phyloP scores from a whole-genome alignment of 2,888 invertebrate species.

The Tipula confusa region DNA sequence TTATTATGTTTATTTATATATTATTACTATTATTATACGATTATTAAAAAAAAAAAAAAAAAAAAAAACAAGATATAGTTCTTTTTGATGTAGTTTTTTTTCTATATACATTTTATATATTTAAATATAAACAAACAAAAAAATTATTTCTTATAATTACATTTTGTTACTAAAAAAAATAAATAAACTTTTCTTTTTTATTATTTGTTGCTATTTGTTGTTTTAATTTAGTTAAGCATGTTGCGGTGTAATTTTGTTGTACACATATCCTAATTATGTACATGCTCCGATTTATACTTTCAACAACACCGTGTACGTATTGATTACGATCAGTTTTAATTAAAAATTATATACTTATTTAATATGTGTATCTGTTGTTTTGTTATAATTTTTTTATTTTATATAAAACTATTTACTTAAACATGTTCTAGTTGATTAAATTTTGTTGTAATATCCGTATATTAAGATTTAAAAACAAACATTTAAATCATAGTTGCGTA shows the following conservation, averaged over 20 bases:
- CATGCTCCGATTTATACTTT: neutral
- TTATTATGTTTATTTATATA: constrained; percentile 27
- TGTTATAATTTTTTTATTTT: too few relatives aligned
- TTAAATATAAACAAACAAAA: constrained; percentile 1
- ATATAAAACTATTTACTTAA: neutral
- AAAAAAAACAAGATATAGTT: constrained; percentile 3
- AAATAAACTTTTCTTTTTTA: constrained; percentile 27
- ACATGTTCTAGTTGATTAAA: neutral
- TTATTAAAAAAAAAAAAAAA: neutral
- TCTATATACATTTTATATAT: neutral
- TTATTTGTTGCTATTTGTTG: neutral
- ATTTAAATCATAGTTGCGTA: neutral
- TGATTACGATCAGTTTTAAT: neutral
- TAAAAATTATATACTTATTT: neutral
- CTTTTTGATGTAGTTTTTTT: constrained; percentile 20
- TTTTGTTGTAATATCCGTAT: neutral
- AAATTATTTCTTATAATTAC: constrained; percentile 3
- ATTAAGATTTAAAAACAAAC: neutral
- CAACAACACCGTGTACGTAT: neutral
- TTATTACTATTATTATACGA: neutral
- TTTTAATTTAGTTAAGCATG: constrained; percentile 4
- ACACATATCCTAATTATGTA: neutral
- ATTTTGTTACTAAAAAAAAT: constrained; percentile 28
- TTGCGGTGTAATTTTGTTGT: neutral
- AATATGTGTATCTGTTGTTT: too few relatives aligned